phyloP scores from a whole-genome alignment of 2,113 vertebrate genomes.

The Lasiurus cinereus region DNA sequence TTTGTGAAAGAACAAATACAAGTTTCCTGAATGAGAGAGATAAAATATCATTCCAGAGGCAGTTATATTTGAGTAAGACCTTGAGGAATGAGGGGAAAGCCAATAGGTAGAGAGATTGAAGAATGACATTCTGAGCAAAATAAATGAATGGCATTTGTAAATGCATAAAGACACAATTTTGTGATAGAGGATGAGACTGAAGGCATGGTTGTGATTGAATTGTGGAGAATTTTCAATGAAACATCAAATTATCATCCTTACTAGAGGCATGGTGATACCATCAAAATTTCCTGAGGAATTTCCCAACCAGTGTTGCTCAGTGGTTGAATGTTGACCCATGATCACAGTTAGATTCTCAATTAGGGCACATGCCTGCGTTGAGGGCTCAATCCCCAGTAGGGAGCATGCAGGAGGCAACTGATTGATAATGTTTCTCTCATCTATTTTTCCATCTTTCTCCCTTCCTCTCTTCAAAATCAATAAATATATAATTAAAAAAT shows the following conservation, averaged over 20 bases:
- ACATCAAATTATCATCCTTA: not conserved
- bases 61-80: not conserved
- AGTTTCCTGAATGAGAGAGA: not conserved
- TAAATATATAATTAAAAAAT: too few relatives aligned
- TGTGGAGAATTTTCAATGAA: constrained; percentile 1
- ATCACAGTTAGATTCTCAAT: too few relatives aligned
- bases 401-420: too few relatives aligned
- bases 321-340: too few relatives aligned
- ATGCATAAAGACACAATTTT: not conserved
- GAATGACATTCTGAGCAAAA: not conserved
- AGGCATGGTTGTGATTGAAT: not conserved
- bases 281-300: not conserved
- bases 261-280: not conserved
- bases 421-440: too few relatives aligned
- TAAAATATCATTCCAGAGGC: not conserved
- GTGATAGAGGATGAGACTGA: not conserved
- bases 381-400: too few relatives aligned
- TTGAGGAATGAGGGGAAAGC: not conserved
- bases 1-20: not conserved
- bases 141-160: not conserved
- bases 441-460: too few relatives aligned
- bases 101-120: not conserved
- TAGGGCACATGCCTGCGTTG: too few relatives aligned
- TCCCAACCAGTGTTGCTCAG: too few relatives aligned
- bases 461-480: too few relatives aligned